A percentile compares a stretch with the other conserved stretches of the same genome.
Conservation (phyloP, 2,888 invertebrate species). For the Gryllus longicercus region DNA sequence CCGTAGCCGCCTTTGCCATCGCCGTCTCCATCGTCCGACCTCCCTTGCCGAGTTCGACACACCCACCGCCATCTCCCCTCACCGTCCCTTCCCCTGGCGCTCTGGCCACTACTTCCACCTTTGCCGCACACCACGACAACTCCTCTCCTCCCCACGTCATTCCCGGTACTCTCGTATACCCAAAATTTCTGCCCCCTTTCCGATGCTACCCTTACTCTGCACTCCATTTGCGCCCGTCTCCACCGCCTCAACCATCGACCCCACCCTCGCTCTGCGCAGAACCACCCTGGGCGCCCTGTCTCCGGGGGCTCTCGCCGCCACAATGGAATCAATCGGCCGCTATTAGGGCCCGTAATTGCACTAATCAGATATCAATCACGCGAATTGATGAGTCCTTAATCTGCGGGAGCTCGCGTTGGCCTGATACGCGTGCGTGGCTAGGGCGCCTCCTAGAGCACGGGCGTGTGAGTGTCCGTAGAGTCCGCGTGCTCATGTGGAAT, state of each 20-base stretch:
- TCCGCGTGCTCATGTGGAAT: too few relatives aligned
- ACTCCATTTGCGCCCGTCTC: neutral
- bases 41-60: too few relatives aligned
- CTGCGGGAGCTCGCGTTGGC: neutral
- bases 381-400: constrained; percentile 1
- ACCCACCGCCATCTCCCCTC: too few relatives aligned
- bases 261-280: too few relatives aligned
- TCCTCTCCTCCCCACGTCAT: neutral
- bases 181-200: neutral
- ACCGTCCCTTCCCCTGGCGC: too few relatives aligned
- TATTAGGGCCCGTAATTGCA: neutral
- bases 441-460: neutral
- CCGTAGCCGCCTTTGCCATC: too few relatives aligned
- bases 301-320: neutral
- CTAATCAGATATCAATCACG: constrained; percentile 17
- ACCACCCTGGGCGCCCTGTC: neutral
- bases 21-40: too few relatives aligned
- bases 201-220: neutral
- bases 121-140: neutral
- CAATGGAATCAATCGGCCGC: constrained; percentile 17
- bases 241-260: neutral
- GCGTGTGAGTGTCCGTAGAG: too few relatives aligned
- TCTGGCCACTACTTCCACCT: neutral
- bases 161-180: neutral
- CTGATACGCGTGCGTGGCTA: neutral